These are phyloP conservation scores for Poecile montanus DNA, from an alignment of 2,797 vertebrate species.

Conservation along the genomic window DNA sequence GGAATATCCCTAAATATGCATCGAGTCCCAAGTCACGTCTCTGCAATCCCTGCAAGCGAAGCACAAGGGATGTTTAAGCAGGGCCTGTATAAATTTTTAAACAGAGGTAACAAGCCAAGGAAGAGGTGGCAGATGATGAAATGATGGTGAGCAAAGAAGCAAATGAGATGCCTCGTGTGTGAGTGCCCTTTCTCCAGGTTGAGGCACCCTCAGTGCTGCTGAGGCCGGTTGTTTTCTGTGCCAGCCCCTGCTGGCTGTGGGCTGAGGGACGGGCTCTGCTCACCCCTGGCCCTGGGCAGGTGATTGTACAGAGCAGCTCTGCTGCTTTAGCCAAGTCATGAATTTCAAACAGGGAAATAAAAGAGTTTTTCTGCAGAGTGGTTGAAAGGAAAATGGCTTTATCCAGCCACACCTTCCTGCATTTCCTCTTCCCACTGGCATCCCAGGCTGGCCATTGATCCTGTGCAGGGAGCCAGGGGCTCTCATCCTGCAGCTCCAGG, in stretches of 20 bases:
- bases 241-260: background rate
- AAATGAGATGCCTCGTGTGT: background rate
- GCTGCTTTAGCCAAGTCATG: background rate
- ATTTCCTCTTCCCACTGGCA: background rate
- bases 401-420: background rate
- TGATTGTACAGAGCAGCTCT: background rate
- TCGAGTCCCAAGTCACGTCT: background rate
- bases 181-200: constrained; percentile 4
- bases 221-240: background rate
- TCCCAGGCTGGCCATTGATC: background rate
- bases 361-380: background rate
- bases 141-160: constrained; percentile 31
- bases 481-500: background rate
- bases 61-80: background rate
- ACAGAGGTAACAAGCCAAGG: background rate
- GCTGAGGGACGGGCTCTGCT: background rate
- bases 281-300: background rate
- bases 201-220: background rate
- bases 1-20: background rate
- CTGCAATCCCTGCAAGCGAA: rapidly evolving
- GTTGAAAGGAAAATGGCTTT: background rate
- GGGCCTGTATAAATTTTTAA: background rate
- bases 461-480: rapidly evolving
- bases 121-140: constrained; percentile 26
- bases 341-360: background rate